Conservation (phyloP, 1,140 invertebrate genomes). For the Drosophila quadrilineata region DNA sequence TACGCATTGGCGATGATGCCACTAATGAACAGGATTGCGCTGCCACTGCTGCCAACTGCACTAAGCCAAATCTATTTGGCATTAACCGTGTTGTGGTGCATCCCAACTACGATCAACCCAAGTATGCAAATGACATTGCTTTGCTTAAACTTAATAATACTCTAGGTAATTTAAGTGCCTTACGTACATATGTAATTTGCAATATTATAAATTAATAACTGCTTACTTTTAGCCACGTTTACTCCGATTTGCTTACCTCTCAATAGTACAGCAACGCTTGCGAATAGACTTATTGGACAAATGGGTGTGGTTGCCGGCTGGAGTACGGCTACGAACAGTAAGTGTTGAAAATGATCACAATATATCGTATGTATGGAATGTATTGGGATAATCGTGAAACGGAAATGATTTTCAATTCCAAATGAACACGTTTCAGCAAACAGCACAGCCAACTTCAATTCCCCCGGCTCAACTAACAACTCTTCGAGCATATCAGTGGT, state of each 20-base stretch:
- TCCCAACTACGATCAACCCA: constrained; percentile 83
- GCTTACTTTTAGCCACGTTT: constrained; percentile 56
- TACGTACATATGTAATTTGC: not conserved
- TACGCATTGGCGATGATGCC: constrained; percentile 85
- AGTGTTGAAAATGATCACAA: constrained; percentile 17
- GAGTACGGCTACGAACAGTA: constrained; percentile 78
- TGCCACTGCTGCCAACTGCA: constrained; percentile 82
- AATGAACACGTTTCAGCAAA: constrained; percentile 31
- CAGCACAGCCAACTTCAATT: constrained; percentile 60
- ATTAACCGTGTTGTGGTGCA: constrained; percentile 82
- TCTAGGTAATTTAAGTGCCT: constrained; percentile 5
- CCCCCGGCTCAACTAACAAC: too few species aligned
- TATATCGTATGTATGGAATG: not conserved
- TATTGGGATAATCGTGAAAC: not conserved
- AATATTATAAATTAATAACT: not conserved
- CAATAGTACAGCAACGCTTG: constrained; percentile 50
- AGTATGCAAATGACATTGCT: constrained; percentile 86
- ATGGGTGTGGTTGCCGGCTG: constrained; percentile 83
- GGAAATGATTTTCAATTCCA: too few species aligned
- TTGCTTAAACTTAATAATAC: constrained; percentile 82
- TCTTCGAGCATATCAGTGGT: constrained; percentile 12
- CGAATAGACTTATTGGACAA: constrained; percentile 66
- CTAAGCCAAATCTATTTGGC: constrained; percentile 83
- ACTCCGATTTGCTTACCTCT: constrained; percentile 83
- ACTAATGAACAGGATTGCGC: constrained; percentile 83